Percentiles rank a stretch among this genome's conserved stretches.
These are phyloP conservation scores for Oxyteleia sp. DNA, from an alignment of 2,888 invertebrate species.

Conservation along the genomic window DNA sequence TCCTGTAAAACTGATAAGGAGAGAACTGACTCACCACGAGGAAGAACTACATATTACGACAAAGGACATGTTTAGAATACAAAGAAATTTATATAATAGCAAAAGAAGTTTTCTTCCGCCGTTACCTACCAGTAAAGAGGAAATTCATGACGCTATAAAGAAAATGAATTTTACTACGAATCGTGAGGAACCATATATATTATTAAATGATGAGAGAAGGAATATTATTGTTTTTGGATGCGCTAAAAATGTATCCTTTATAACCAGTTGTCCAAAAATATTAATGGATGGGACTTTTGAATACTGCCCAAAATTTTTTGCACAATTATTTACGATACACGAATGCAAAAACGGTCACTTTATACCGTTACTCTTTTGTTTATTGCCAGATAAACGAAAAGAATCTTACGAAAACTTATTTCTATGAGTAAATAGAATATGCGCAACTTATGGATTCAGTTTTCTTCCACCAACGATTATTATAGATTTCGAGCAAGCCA, in stretches of 20 bases:
- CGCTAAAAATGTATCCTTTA: constrained; percentile 5
- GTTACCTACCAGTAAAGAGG: neutral
- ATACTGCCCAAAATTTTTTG: constrained; percentile 34
- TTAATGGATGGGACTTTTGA: constrained; percentile 32
- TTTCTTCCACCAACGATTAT: constrained; percentile 10
- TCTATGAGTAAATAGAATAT: neutral
- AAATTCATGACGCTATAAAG: neutral
- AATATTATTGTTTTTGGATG: constrained; percentile 30
- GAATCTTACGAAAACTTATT: constrained; percentile 10
- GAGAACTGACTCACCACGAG: neutral
- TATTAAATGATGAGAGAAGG: neutral
- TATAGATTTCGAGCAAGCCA: constrained; percentile 25
- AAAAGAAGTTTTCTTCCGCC: constrained; percentile 4
- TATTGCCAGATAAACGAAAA: constrained; percentile 27
- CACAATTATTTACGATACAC: constrained; percentile 30
- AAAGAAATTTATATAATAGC: constrained; percentile 5
- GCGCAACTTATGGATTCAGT: neutral
- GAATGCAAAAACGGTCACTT: constrained; percentile 20
- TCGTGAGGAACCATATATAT: constrained; percentile 2
- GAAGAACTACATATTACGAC: neutral
- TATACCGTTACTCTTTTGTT: constrained; percentile 16
- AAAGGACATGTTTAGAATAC: neutral
- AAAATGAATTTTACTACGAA: neutral
- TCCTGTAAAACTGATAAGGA: constrained; percentile 11
- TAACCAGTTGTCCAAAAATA: neutral